Evolutionary conservation across 2,113 vertebrate genomes (phyloP), one percentile per base, ranked within the genome.

Genomic region (Pithys albifrons): DNA sequence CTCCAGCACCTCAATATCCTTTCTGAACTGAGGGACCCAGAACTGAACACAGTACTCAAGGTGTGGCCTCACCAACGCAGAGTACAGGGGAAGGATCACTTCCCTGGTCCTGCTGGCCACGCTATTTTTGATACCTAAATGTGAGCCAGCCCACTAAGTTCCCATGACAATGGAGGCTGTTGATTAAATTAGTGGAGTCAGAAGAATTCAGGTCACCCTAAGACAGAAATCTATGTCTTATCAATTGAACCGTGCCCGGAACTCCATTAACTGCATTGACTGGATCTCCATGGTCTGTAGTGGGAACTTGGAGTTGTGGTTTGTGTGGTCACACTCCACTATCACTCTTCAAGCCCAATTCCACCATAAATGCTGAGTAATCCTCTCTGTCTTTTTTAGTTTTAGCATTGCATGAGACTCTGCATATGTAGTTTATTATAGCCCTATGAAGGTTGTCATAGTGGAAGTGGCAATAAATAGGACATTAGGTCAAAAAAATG

Each of bases 121-220:
- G n/a, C n/a, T n/a, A n/a, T n/a, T n/a, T n/a, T n/a, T n/a, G n/a
- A n/a, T n/a, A 52, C 3, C 48, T 31, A 49, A 49, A 10, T 0
- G 0, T 70, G 41, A 62, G 31, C 41, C 66, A 83, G 12, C 22
- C 20, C n/a, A 18, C 49, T 29, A 72, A 75, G 8, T 48, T 79
- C 7, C 49, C 1, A 0, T 46, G 28, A 2, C 6, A 65, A 19
- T 14, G 19, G 14, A 75, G 22, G 7, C 6, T 52, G 45, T 79
- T 80, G n/a, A 37, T 65, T 67, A 48, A 55, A 82, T 52, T 46
- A 43, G 4, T 14, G 27, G 9, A 76, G 18, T 49, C 37, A 46
- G 51, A 66, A 62, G 49, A 80, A 57, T 73, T 84, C 64, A 72
- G 27, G 72, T 69, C 27, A 25, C 13, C 33, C 19, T n/a, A 31